Conservation (phyloP, 2,113 vertebrate genomes). For the Hydrolagus affinis region DNA sequence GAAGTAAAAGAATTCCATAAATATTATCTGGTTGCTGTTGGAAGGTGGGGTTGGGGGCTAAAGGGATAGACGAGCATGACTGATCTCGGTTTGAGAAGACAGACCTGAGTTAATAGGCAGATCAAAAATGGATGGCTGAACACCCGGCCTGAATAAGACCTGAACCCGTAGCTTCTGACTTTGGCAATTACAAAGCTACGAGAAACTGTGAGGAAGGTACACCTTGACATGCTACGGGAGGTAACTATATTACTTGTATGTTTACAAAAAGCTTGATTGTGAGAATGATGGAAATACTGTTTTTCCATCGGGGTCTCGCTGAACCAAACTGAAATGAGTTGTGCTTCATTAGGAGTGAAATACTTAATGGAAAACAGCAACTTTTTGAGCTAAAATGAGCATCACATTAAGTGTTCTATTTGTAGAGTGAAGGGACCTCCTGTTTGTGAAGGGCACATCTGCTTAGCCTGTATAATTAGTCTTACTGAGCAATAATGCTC, state of each 20-base stretch:
- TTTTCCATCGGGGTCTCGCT: neutral
- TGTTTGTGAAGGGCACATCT: neutral
- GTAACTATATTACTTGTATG: too few relatives aligned
- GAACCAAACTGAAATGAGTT: neutral
- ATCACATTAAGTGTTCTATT: neutral
- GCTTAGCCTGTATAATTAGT: conserved; percentile 14
- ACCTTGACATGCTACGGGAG: too few relatives aligned
- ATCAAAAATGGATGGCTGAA: too few relatives aligned
- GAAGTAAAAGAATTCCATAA: too few relatives aligned
- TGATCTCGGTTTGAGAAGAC: too few relatives aligned
- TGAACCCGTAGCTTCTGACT: too few relatives aligned
- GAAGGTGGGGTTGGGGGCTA: too few relatives aligned
- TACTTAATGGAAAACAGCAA: too few relatives aligned
- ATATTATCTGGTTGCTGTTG: too few relatives aligned
- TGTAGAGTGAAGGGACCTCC: neutral
- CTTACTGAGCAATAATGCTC: neutral
- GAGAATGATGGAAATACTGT: neutral
- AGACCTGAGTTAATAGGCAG: too few relatives aligned
- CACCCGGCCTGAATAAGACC: too few relatives aligned
- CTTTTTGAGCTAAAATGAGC: neutral
- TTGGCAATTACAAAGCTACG: neutral
- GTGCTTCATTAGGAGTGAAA: neutral
- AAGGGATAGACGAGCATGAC: too few relatives aligned
- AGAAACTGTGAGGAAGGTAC: neutral
- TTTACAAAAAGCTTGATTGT: neutral